Evolutionary conservation across 1,140 invertebrate species (phyloP).

Genomic region (Nasonia giraulti): DNA sequence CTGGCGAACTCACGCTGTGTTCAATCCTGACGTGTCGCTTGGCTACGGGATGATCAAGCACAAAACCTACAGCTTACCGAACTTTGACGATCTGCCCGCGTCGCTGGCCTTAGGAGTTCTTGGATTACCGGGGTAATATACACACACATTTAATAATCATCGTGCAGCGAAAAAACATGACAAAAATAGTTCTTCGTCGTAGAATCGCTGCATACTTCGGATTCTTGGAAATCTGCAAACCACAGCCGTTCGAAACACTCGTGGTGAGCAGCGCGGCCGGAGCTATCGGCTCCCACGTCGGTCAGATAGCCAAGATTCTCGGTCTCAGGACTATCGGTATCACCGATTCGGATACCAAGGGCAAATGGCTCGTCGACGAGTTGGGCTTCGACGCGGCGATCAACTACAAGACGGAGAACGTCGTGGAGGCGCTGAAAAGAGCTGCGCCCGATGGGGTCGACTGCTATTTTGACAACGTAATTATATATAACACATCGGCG

Average conservation of each 20-base stretch:
- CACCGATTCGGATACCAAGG: conserved; percentile 82
- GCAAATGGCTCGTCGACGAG: conserved; percentile 79
- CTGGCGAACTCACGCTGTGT: conserved; percentile 75
- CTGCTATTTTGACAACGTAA: conserved; percentile 85
- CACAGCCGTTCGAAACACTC: conserved; percentile 80
- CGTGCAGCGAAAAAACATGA: too few relatives aligned
- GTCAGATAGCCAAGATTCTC: conserved; percentile 83
- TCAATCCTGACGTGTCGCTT: conserved; percentile 53
- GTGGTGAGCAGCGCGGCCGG: conserved; percentile 80
- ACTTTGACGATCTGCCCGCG: conserved; percentile 74
- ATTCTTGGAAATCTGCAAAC: conserved; percentile 80
- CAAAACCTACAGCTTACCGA: conserved; percentile 71
- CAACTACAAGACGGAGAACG: conserved; percentile 81
- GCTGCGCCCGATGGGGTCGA: conserved; percentile 81
- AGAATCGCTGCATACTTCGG: conserved; percentile 85
- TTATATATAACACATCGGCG: conserved; percentile 44
- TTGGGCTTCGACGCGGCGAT: conserved; percentile 82
- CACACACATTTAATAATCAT: neutral
- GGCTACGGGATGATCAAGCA: conserved; percentile 14
- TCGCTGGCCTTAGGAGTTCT: conserved; percentile 77
- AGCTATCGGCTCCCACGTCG: conserved; percentile 82
- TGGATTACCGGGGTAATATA: conserved; percentile 78
- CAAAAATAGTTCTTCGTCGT: conserved; percentile 31
- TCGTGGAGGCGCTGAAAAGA: conserved; percentile 75
- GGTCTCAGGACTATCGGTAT: conserved; percentile 83